Evolutionary conservation across 2,797 vertebrate genomes (phyloP), one percentile per base, ranked within the genome.

Genomic region (Atherinosoma microstoma): DNA sequence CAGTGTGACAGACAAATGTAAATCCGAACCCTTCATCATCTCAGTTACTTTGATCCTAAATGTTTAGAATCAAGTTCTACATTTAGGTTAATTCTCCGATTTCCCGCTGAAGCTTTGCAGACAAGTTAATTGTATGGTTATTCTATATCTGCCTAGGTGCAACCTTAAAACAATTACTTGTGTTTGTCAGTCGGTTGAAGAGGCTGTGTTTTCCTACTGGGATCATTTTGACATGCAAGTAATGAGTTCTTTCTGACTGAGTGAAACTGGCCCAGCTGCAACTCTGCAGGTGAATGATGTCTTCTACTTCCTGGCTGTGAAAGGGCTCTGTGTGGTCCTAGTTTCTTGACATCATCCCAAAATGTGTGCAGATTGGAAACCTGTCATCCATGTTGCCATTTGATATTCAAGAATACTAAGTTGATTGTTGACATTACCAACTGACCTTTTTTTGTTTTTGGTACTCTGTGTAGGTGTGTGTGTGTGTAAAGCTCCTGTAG

Each of bases 341-440:
- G 90, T 92, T 93, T 93, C 92, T 92, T 89, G 89, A 93, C 91
- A 92, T 92, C 91, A 92, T 51, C 70, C 66, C 64, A 82, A 82
- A 89, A 91, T 73, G 83, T 87, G 85, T 69, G 6, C 83, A 27
- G 76, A 85, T 79, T 64, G 65, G 67, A 62, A 86, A 83, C 72
- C 89, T 91, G 90, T 88, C 91, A 91, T 87, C 86, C 58, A 38
- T n/a, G 73, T 77, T 70, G 89, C 83, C 84, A 90, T 89, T 87
- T 85, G 87, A 91, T 92, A 89, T 90, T 85, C 84, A 79, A 40
- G 82, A 88, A 90, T 90, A 85, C 87, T 85, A 60, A 20, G 75
- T 63, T 82, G 80, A 88, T 87, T 91, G 87, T 91, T 92, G 91
- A 92, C 87, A 84, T 90, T 93, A 81, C 82, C 74, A 80, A 73